These are phyloP conservation scores for Pseudorasbora parva DNA, from an alignment of 2,113 vertebrate species.

Conservation along the genomic window DNA sequence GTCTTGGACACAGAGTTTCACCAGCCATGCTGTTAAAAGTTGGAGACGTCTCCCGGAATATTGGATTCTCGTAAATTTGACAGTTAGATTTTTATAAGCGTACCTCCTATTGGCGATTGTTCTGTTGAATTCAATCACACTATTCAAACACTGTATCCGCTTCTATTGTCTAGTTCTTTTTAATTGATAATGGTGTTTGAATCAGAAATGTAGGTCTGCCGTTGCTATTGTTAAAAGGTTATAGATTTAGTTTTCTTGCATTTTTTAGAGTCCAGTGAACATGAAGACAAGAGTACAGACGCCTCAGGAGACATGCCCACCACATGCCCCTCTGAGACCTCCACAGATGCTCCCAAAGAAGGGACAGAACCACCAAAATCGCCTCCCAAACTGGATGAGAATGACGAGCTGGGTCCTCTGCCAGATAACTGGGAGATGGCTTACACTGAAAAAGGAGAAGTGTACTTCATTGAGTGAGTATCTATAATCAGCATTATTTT, in stretches of 20 bases:
- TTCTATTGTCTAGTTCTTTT: not conserved
- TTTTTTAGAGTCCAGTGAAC: conserved; percentile 91
- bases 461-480: conserved; percentile 99
- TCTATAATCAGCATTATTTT: conserved; percentile 16
- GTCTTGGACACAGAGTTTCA: not conserved
- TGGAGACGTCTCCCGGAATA: not conserved
- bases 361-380: conserved; percentile 81
- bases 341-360: conserved; percentile 82
- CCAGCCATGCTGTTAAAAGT: not conserved
- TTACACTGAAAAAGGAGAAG: conserved; percentile 98
- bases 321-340: conserved; percentile 73
- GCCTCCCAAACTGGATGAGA: conserved; percentile 83
- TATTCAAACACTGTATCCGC: not conserved
- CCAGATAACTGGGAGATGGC: conserved; percentile 99
- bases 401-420: conserved; percentile 87
- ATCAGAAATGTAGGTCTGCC: not conserved
- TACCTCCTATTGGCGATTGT: not conserved
- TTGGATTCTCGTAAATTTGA: conserved; percentile 17
- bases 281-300: conserved; percentile 91
- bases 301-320: conserved; percentile 81
- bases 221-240: not conserved
- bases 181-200: not conserved
- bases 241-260: conserved; percentile 2
- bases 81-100: not conserved
- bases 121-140: not conserved